Percentiles rank a stretch among this genome's conserved stretches.
Evolutionary conservation across 2,797 vertebrate genomes (phyloP).

Genomic region (Petrocephalus schoutedeni): DNA sequence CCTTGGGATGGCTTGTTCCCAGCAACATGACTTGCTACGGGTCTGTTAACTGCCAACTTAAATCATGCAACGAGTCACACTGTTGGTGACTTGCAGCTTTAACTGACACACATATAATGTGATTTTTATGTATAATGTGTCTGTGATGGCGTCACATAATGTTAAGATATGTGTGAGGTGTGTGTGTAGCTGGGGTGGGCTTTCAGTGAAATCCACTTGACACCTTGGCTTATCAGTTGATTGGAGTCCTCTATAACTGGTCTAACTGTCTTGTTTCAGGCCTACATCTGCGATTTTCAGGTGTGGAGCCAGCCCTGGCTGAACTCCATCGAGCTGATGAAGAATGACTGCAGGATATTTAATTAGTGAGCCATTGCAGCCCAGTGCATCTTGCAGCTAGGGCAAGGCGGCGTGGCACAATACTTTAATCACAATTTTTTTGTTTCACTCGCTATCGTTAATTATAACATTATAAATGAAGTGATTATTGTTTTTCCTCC

Average conservation of each 20-base stretch:
- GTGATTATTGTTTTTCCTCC: background rate
- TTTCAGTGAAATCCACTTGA: background rate
- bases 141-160: background rate
- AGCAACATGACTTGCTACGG: background rate
- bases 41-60: background rate
- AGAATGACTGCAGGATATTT: background rate
- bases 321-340: rapidly evolving
- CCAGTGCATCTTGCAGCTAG: background rate
- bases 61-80: background rate
- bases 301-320: background rate
- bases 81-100: background rate
- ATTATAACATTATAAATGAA: background rate
- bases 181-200: background rate
- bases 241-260: background rate
- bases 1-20: background rate
- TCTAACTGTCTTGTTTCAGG: background rate
- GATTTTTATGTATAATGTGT: background rate
- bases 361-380: background rate
- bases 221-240: background rate
- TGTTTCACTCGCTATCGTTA: background rate
- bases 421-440: background rate
- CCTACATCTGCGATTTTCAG: background rate
- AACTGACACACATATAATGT: background rate
- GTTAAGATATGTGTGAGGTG: background rate
- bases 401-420: background rate